Evolutionary conservation across 2,888 invertebrate genomes (phyloP), one percentile per base, ranked within the genome.

Genomic region (Invenusta paracnida): DNA sequence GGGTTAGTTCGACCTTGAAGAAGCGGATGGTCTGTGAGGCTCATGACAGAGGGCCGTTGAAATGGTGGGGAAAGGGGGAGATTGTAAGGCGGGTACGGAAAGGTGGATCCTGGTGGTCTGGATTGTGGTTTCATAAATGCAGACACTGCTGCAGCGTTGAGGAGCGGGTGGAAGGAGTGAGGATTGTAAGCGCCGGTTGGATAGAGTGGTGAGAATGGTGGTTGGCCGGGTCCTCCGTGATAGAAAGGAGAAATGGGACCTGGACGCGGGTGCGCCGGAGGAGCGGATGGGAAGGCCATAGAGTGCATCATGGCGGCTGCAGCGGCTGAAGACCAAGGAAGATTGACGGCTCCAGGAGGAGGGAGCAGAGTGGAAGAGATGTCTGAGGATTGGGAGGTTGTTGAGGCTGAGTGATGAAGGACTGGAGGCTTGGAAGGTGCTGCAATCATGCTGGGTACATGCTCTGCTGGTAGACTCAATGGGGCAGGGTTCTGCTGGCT

Each of bases 191-290:
- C n/a, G n/a, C n/a, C n/a, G 27, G 5, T 13, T 5, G 11, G 73
- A 23, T 73, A 73, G 73, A 73, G 23, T 5, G 5, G 73, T 5
- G 73, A 73, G 73, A 73, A 73, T 2, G 17, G 73, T 5, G 73
- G 73, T 23, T 73, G 73, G 11, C 23, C 73, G 2, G 73, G 73
- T 23, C 17, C 17, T 73, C 73, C 73, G 17, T 5, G 2, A 25
- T 13, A 73, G 73, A 73, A 73, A 23, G 73, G 73, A 73, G 73
- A 73, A 23, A 73, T 73, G 17, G 73, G 73, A 2, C 73, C 73
- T 2, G 73, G 23, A 2, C 73, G 73, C 48, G 48, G 48, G 17
- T 48, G 48, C 17, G 48, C 11, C 25, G 17, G 73, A 23, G 27
- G 73, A 25, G 25, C 23, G 2, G 17, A 5, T 2, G 73, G 73